phyloP scores from a whole-genome alignment of 2,113 vertebrate species.

The Scomber colias region DNA sequence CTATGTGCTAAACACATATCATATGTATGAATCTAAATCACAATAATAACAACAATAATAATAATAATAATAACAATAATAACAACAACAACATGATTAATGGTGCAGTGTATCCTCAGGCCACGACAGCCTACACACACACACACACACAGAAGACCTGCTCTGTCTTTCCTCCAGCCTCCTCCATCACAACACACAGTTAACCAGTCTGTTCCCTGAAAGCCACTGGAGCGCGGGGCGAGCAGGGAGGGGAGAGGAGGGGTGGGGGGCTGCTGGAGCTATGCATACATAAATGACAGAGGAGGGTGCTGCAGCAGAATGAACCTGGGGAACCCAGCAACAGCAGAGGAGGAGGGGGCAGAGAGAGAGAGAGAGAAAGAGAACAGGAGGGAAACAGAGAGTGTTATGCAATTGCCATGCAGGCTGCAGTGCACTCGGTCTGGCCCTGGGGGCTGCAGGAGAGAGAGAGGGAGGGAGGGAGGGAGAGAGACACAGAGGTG shows the following conservation, averaged over 20 bases:
- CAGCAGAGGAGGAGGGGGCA: conserved; percentile 30
- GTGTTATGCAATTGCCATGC: conserved; percentile 80
- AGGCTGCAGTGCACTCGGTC: conserved; percentile 74
- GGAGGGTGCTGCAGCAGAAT: conserved; percentile 63
- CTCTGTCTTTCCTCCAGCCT: conserved; percentile 3
- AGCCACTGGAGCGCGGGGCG: conserved; percentile 13
- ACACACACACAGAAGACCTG: conserved; percentile 30
- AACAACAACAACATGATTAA: not conserved
- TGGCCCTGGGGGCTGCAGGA: conserved; percentile 63
- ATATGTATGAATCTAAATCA: too few relatives aligned
- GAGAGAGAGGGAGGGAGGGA: conserved; percentile 10
- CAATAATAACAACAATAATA: too few relatives aligned
- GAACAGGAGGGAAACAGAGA: conserved; percentile 58
- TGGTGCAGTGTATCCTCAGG: not conserved
- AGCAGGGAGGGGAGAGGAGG: conserved; percentile 17
- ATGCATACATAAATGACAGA: conserved; percentile 66
- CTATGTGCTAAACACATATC: too few relatives aligned
- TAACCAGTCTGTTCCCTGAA: conserved; percentile 58
- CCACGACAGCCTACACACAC: conserved; percentile 4
- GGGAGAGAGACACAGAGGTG: conserved; percentile 29
- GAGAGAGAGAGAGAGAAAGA: conserved; percentile 34
- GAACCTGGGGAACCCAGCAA: conserved; percentile 78
- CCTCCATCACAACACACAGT: conserved; percentile 22
- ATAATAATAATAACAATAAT: too few relatives aligned
- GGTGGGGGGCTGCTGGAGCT: conserved; percentile 19